Base-by-base conservation (phyloP, 2,888 invertebrate genomes). In the Autographa gamma region DNA sequence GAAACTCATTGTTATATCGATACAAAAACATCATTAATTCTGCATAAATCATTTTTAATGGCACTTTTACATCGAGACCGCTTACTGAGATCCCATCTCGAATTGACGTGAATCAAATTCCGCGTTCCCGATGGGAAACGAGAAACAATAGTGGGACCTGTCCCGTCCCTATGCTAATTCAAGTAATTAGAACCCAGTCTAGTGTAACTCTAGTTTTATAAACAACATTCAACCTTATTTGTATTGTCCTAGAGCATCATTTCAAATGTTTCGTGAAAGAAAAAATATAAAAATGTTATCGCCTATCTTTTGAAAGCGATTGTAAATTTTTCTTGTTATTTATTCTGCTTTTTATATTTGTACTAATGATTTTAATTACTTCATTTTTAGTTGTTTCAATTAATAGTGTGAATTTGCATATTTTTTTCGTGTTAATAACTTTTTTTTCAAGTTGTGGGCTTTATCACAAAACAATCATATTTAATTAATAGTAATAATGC, bases 61-160 rank as follows among this genome's bases (percentile, higher is more conserved):
- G 66, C 62, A 52, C 68, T 66, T 66, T 69, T n/a, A 38, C 18
- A 64, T 48, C 31, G 31, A 25, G 34, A 25, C 67, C 60, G 43
- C 64, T 63, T 38, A 71, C 19, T 69, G 59, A 77, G 79, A 82
- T 84, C 67, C 66, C 71, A 84, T 84, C 79, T 82, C 54, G 63
- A 76, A 73, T 71, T 70, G 69, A 75, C 73, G 74, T 81, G 73
- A 74, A 72, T 78, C 71, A 81, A 84, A 84, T 84, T 75, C 77
- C 79, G 72, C 73, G 66, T 69, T 81, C 65, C 75, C 76, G 78
- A 68, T 85, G 83, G 83, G 85, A 83, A 83, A 74, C 71, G 59
- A 66, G n/a, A 74, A 73, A 83, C 85, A 85, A 85, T 84, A 75
- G 83, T 85, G 83, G 65, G 85, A 81, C 73, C 72, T 73, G 70